Percentiles rank a stretch among this genome's conserved stretches.
These are phyloP conservation scores for Trematomus loennbergii DNA, from an alignment of 2,113 vertebrate species.

Conservation along the genomic window DNA sequence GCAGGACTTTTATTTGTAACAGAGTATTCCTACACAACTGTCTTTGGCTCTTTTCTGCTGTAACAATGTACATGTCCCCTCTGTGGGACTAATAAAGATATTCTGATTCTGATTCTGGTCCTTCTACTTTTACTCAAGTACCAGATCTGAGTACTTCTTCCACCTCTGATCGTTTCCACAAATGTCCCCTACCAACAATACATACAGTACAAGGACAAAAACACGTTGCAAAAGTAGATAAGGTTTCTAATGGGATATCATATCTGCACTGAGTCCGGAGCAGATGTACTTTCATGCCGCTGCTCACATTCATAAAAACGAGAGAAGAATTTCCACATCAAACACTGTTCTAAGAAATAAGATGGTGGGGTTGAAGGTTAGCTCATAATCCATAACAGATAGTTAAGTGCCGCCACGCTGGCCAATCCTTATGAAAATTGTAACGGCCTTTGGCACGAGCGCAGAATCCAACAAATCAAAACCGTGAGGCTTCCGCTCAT, in stretches of 20 bases:
- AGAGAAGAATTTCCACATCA: constrained; percentile 18
- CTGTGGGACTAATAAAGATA: too few relatives aligned
- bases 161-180: not conserved
- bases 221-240: not conserved
- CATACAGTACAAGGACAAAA: not conserved
- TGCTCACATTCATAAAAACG: constrained; percentile 34
- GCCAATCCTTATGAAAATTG: constrained; percentile 55
- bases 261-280: constrained; percentile 14
- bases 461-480: constrained; percentile 57
- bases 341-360: constrained; percentile 34
- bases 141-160: too few relatives aligned
- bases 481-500: constrained; percentile 40
- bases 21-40: too few relatives aligned
- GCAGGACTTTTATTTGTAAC: too few relatives aligned
- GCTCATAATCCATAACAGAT: constrained; percentile 64
- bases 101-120: too few relatives aligned
- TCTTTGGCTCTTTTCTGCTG: too few relatives aligned
- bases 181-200: not conserved
- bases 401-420: constrained; percentile 40
- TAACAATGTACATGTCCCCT: too few relatives aligned
- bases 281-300: constrained; percentile 5
- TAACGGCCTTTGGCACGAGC: constrained; percentile 47
- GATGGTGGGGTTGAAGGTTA: constrained; percentile 51
- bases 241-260: constrained; percentile 21
- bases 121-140: too few relatives aligned